Evolutionary conservation across 2,797 vertebrate species (phyloP).

Genomic region (Chelidonichthys spinosus): DNA sequence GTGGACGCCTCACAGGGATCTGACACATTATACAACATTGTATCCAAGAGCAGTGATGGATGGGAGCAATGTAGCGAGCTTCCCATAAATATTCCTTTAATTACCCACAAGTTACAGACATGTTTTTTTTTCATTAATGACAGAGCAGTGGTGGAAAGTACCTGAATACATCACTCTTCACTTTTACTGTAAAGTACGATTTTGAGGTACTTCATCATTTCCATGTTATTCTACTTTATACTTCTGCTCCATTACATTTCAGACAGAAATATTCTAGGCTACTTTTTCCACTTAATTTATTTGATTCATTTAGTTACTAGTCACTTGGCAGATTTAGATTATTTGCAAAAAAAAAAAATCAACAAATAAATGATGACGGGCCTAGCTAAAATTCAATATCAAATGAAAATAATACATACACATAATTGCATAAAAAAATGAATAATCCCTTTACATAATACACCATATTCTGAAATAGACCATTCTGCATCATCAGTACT

Average conservation of each 20-base stretch:
- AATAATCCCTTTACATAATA: not conserved
- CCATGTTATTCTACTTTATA: not conserved
- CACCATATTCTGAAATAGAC: not conserved
- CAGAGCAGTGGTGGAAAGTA: not conserved
- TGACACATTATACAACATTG: constrained; percentile 47
- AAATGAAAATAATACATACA: too few relatives aligned
- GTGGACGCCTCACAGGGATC: constrained; percentile 37
- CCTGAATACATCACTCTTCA: not conserved
- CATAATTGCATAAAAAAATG: not conserved
- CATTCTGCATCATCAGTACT: not conserved
- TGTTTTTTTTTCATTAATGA: constrained; percentile 8
- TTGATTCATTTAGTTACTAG: not conserved
- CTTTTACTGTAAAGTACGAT: not conserved
- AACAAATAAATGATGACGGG: not conserved
- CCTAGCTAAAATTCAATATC: not conserved
- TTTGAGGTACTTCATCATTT: not conserved
- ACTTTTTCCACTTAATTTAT: not conserved
- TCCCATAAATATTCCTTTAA: constrained; percentile 63
- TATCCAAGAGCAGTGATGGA: constrained; percentile 31
- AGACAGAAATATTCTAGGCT: not conserved
- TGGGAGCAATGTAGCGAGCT: constrained; percentile 48
- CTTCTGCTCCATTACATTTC: not conserved
- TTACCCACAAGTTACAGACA: constrained; percentile 27
- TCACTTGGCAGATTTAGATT: not conserved
- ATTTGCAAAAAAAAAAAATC: not conserved